Base-by-base conservation (phyloP, 2,113 vertebrate genomes). In the Chrysemys picta region DNA sequence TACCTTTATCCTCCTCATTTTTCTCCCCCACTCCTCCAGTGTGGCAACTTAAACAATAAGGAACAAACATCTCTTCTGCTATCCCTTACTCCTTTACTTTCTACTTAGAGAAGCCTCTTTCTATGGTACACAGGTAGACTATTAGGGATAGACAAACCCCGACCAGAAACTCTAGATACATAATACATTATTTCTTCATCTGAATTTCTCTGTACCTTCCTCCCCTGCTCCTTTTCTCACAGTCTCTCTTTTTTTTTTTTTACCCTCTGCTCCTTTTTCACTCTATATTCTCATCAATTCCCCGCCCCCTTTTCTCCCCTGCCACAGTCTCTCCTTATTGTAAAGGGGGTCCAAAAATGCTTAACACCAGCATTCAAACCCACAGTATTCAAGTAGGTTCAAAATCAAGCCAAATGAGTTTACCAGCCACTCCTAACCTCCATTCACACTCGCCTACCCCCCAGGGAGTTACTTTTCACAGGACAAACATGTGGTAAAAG, bases 1-100 rank as follows among this genome's bases (percentile, higher is more conserved):
- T 42, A 8, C 6, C 80, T 91, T 79, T 24, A 4, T 6, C 0
- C 5, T 42, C 29, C 25, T 21, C 5, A 3, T 52, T 1, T 3
- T 1, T 22, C 50, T 84, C 80, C 2, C 19, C 1, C 24, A 24
- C 14, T 62, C 1, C 53, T 24, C 53, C 90, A 2, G 1, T 35
- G 1, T 57, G 14, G 19, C 24, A 42, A 42, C 5, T 84, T 38
- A 76, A 92, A 93, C 4, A 17, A n/a, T 12, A 81, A 19, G 2
- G 10, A 84, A 59, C 76, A 85, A 84, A 29, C 14, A 17, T 5
- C 27, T 0, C 0, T 81, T 85, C 82, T 82, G 1, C 75, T 87
- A 82, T 24, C 3, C 69, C 24, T 38, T 86, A 7, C 7, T 54
- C 3, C 9, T 29, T 0, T 31, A 27, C n/a, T 91, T 27, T 12